Percentiles rank a stretch among this genome's conserved stretches.
These are phyloP conservation scores for Drosophila pectinifera DNA, from an alignment of 1,140 invertebrate species.

Conservation along the genomic window DNA sequence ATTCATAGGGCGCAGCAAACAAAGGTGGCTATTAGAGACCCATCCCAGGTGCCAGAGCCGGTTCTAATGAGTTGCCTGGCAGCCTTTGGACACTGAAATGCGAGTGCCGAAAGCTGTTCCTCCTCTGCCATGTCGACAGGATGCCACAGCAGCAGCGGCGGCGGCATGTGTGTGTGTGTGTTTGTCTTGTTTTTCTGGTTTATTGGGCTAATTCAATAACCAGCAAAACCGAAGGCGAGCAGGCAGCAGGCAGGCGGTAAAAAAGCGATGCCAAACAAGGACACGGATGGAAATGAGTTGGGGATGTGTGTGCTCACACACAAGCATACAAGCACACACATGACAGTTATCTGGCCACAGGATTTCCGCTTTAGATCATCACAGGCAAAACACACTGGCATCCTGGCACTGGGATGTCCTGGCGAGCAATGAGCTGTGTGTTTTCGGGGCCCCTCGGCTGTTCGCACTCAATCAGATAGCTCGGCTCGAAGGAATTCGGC, in stretches of 20 bases:
- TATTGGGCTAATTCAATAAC: slow-evolving; percentile 85
- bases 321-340: slow-evolving; percentile 44
- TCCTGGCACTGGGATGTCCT: slow-evolving; percentile 30
- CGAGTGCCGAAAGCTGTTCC: slow-evolving; percentile 59
- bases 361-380: slow-evolving; percentile 84
- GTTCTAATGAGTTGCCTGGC: slow-evolving; percentile 76
- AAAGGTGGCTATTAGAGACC: slow-evolving; percentile 53
- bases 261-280: slow-evolving; percentile 38
- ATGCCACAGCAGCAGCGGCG: no score
- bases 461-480: slow-evolving; percentile 84
- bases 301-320: slow-evolving; percentile 28
- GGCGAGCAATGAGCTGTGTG: no score
- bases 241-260: slow-evolving; percentile 27
- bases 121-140: slow-evolving; percentile 63
- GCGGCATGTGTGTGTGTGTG: no score
- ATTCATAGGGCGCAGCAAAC: no score
- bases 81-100: slow-evolving; percentile 67
- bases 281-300: slow-evolving; percentile 13
- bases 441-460: slow-evolving; percentile 57
- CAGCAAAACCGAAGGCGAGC: slow-evolving; percentile 58
- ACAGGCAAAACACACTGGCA: slow-evolving; percentile 48
- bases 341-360: slow-evolving; percentile 81
- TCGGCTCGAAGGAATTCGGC: slow-evolving; percentile 58
- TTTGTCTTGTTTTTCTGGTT: slow-evolving; percentile 84
- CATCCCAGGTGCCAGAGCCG: slow-evolving; percentile 9